These are phyloP conservation scores for Globicephala melas DNA, from an alignment of 2,113 vertebrate species.

Conservation along the genomic window DNA sequence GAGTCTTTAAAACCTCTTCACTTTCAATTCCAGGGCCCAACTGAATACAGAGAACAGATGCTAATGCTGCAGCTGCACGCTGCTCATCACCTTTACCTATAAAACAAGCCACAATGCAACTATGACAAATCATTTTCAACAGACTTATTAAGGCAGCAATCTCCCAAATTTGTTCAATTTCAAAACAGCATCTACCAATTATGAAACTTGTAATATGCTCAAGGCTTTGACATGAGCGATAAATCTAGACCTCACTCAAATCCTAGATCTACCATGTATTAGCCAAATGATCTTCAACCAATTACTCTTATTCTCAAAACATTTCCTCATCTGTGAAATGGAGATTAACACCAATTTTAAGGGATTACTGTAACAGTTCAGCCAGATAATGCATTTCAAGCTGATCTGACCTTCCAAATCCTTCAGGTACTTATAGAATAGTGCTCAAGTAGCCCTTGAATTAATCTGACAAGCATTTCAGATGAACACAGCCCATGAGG, in stretches of 20 bases:
- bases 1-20: constrained; percentile 94
- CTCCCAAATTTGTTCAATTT: not conserved
- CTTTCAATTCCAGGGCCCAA: constrained; percentile 96
- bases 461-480: not conserved
- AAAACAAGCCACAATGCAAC: not conserved
- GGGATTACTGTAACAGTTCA: not conserved
- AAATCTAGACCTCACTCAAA: not conserved
- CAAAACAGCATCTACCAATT: not conserved
- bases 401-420: not conserved
- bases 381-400: not conserved
- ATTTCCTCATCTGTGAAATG: not conserved
- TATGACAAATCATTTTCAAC: not conserved
- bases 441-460: not conserved
- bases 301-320: not conserved
- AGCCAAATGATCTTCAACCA: not conserved
- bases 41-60: constrained; percentile 95
- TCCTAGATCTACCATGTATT: not conserved
- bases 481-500: not conserved
- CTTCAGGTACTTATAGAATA: not conserved
- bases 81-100: constrained; percentile 96
- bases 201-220: not conserved
- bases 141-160: not conserved
- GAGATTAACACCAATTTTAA: not conserved
- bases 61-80: constrained; percentile 91
- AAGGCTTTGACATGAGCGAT: not conserved